Evolutionary conservation across 2,113 vertebrate genomes (phyloP).

Genomic region (Cyphomyrus discorhynchus): DNA sequence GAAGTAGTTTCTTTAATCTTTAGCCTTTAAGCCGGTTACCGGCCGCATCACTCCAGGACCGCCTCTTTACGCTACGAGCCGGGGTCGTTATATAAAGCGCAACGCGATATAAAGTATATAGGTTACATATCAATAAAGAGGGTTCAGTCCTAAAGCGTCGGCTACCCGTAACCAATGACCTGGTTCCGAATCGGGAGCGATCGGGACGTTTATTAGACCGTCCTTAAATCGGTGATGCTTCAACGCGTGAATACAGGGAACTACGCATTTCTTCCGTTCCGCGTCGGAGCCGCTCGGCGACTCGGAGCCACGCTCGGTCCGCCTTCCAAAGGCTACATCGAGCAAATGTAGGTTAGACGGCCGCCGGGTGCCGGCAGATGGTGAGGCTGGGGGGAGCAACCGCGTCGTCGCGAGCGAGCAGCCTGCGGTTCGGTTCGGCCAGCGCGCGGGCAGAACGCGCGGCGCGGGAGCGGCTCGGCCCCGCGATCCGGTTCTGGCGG

Average conservation of each 20-base stretch:
- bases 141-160: background rate
- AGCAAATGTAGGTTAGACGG: background rate
- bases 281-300: background rate
- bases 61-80: conserved; percentile 32
- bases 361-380: background rate
- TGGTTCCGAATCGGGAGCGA: background rate
- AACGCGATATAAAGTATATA: background rate
- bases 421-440: background rate
- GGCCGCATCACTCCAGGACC: conserved; percentile 31
- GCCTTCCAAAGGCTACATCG: background rate
- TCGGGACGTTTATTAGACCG: background rate
- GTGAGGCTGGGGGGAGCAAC: background rate
- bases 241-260: background rate
- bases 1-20: conserved; percentile 35
- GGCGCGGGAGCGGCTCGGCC: background rate
- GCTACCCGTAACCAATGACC: background rate
- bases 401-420: background rate
- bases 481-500: background rate
- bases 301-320: background rate
- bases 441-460: background rate
- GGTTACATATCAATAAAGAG: background rate
- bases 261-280: background rate
- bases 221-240: background rate
- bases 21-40: conserved; percentile 40
- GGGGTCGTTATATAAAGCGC: background rate